Evolutionary conservation across 2,113 vertebrate species (phyloP), one percentile per base, ranked within the genome.

Genomic region (Manacus vitellinus): DNA sequence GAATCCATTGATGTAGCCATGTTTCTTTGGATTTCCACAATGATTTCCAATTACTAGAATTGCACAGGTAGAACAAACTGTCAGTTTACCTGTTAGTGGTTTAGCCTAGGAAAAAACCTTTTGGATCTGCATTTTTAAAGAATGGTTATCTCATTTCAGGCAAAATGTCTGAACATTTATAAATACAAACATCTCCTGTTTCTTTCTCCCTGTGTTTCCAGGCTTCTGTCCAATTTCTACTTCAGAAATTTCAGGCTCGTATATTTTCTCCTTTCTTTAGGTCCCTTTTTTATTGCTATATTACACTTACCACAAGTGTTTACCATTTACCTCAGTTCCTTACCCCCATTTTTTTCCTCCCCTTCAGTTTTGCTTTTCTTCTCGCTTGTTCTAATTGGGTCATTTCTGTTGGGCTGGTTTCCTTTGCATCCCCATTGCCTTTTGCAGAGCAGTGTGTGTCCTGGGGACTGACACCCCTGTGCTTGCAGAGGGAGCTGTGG

Each of bases 211-310:
- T 85, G 6, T 21, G 0, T 91, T 92, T 95, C 63, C 91, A 96
- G 90, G 92, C 61, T 91, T 96, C 83, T 95, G 91, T 94, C 94
- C 95, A 89, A 68, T 96, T 80, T 95, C 97, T 92, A 47, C 97
- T 94, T 88, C 95, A 96, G 96, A 97, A 95, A 96, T 95, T 89
- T 71, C 86, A 96, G 94, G 93, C 87, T 92, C 97, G 67, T 91
- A 67, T 95, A 87, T 95, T 95, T 94, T 95, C 87, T 97, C 79
- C 70, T 96, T 96, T 68, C 43, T 85, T 83, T 93, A 90, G 85
- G 80, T 85, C 82, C 92, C 85, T 91, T 92, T 92, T 95, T 74
- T 84, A 62, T 71, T 67, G 71, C 90, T 90, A 14, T 54, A 47
- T 58, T 90, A 35, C 14, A 30, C 78, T 90, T 94, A 37, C 33